phyloP scores from a whole-genome alignment of 2,888 invertebrate species.

The Drosophila nigricruria region DNA sequence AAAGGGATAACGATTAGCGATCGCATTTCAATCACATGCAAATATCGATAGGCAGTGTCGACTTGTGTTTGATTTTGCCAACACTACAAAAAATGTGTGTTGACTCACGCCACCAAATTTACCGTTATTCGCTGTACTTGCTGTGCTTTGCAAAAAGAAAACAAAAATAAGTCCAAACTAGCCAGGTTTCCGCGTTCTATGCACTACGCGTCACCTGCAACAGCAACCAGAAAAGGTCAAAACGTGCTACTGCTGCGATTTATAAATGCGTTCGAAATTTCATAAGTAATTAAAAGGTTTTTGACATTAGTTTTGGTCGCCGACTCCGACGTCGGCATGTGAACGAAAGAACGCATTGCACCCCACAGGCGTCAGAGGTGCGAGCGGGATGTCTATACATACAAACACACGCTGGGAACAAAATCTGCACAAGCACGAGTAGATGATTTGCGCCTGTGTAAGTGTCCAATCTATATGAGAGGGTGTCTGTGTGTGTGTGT shows the following conservation, averaged over 20 bases:
- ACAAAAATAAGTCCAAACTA: conserved; percentile 19
- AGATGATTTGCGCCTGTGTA: conserved; percentile 31
- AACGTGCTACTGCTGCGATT: conserved; percentile 64
- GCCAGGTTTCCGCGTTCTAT: conserved; percentile 76
- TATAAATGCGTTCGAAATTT: conserved; percentile 47
- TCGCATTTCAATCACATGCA: background rate
- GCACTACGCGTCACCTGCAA: conserved; percentile 52
- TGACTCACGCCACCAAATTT: conserved; percentile 55
- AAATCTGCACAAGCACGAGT: conserved; percentile 51
- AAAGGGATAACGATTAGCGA: conserved; percentile 14
- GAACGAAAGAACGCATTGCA: conserved; percentile 36
- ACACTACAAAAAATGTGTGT: conserved; percentile 25
- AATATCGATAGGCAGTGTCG: conserved; percentile 8
- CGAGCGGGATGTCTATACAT: conserved; percentile 54
- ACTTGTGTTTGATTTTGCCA: conserved; percentile 26
- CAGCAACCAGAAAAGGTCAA: conserved; percentile 60
- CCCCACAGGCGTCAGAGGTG: conserved; percentile 28
- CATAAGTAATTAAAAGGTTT: conserved; percentile 70
- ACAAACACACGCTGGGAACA: conserved; percentile 38
- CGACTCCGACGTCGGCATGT: conserved; percentile 7
- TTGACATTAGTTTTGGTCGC: conserved; percentile 66
- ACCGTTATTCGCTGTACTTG: conserved; percentile 48
- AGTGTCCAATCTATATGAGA: conserved; percentile 29
- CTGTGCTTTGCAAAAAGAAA: conserved; percentile 44
- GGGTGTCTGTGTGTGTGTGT: conserved; percentile 2